These are phyloP conservation scores for Nothoprocta perdicaria DNA, from an alignment of 2,113 vertebrate genomes.

Conservation along the genomic window DNA sequence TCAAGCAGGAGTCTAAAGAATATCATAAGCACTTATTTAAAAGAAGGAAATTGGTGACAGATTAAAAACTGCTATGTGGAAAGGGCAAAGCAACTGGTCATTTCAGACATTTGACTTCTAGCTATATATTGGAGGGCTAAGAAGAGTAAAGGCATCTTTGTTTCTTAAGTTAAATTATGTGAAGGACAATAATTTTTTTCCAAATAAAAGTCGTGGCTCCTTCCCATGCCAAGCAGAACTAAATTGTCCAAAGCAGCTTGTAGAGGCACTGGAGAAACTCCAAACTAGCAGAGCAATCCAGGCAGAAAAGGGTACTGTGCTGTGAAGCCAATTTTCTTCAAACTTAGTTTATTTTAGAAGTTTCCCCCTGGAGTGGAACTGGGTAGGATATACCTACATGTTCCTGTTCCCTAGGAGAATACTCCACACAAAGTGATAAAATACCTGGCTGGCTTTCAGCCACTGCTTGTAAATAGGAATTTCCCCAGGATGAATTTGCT, in stretches of 20 bases:
- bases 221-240: not conserved
- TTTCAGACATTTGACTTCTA: not conserved
- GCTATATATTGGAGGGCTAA: not conserved
- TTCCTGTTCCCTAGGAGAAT: not conserved
- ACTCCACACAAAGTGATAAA: not conserved
- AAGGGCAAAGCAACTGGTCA: not conserved
- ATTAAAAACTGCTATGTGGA: not conserved
- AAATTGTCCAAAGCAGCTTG: not conserved
- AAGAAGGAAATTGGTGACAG: not conserved
- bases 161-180: not conserved
- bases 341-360: not conserved
- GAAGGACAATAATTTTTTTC: not conserved
- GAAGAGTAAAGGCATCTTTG: not conserved
- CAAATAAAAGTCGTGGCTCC: not conserved
- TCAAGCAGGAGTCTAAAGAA: not conserved
- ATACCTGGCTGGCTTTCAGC: not conserved
- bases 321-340: not conserved
- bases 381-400: not conserved
- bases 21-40: not conserved
- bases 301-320: not conserved
- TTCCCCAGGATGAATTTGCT: not conserved
- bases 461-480: fast-evolving
- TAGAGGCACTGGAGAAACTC: not conserved
- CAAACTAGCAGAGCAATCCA: not conserved
- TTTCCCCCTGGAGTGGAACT: not conserved